phyloP scores from a whole-genome alignment of 2,888 invertebrate species.

The Xylota sylvarum region DNA sequence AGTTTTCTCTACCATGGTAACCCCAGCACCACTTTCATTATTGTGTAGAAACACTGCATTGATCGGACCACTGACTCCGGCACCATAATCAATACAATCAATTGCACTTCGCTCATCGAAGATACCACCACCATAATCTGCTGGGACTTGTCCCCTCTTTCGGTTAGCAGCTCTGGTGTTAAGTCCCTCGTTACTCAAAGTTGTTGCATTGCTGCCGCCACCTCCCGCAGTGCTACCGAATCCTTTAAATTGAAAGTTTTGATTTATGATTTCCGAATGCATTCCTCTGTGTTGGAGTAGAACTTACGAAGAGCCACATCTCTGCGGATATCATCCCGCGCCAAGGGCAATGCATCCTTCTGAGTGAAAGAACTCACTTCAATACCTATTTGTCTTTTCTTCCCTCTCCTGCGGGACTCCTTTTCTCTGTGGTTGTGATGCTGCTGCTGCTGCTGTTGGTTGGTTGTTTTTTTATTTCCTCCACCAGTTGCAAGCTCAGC shows the following conservation, averaged over 20 bases:
- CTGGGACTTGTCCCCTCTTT: slow-evolving; percentile 54
- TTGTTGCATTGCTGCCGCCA: slow-evolving; percentile 59
- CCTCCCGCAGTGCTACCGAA: slow-evolving; percentile 4
- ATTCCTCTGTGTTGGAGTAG: slow-evolving; percentile 42
- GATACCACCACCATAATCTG: slow-evolving; percentile 49
- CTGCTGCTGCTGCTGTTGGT: slow-evolving; percentile 44
- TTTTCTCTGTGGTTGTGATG: slow-evolving; percentile 28
- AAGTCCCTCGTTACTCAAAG: slow-evolving; percentile 46
- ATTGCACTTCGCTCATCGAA: slow-evolving; percentile 52
- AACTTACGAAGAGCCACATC: slow-evolving; percentile 51
- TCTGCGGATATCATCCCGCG: slow-evolving; percentile 37
- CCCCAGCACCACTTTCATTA: slow-evolving; percentile 8
- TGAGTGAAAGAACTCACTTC: slow-evolving; percentile 53
- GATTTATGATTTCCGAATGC: slow-evolving; percentile 78
- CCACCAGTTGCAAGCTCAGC: slow-evolving; percentile 3
- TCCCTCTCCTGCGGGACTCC: slow-evolving; percentile 33
- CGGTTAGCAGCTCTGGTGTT: slow-evolving; percentile 42
- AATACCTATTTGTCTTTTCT: slow-evolving; percentile 66
- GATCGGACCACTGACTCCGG: slow-evolving; percentile 57
- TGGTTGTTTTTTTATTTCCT: slow-evolving; percentile 3
- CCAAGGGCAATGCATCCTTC: slow-evolving; percentile 66
- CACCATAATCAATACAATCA: slow-evolving; percentile 74
- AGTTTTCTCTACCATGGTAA: slow-evolving; percentile 15
- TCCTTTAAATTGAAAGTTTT: slow-evolving; percentile 78
- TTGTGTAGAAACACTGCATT: slow-evolving; percentile 39